Percentiles rank a stretch among this genome's conserved stretches.
Conservation (phyloP, 2,113 vertebrate species). For the Myocastor coypus region DNA sequence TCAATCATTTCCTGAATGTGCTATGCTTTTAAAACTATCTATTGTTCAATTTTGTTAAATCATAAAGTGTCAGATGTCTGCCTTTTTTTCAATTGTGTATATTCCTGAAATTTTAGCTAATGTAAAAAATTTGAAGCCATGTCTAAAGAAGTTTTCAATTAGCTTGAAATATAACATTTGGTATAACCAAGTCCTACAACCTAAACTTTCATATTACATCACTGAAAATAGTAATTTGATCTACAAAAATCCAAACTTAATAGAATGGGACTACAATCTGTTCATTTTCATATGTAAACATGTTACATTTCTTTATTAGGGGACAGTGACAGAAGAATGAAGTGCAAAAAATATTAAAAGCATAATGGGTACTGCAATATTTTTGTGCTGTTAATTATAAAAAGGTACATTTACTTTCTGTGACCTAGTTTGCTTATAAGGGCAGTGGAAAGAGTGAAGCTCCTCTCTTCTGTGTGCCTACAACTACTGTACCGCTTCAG, state of each 20-base stretch:
- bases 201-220: constrained; percentile 12
- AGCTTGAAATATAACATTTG: constrained; percentile 46
- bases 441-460: background rate
- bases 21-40: constrained; percentile 26
- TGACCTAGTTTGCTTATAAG: background rate
- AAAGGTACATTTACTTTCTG: background rate
- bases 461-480: background rate
- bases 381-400: background rate
- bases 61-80: background rate
- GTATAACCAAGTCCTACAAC: constrained; percentile 31
- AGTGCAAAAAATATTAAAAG: background rate
- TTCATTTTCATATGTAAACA: constrained; percentile 15
- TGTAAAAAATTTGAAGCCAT: background rate
- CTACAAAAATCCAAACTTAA: background rate
- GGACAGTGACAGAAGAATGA: constrained; percentile 1
- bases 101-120: constrained; percentile 24
- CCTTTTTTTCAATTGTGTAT: constrained; percentile 32
- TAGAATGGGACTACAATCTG: background rate
- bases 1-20: background rate
- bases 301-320: constrained; percentile 18
- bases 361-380: background rate
- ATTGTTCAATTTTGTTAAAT: constrained; percentile 46
- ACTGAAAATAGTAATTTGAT: constrained; percentile 60
- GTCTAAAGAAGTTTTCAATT: constrained; percentile 44
- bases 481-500: background rate